phyloP scores from a whole-genome alignment of 2,797 vertebrate genomes.

The Diceros bicornis region DNA sequence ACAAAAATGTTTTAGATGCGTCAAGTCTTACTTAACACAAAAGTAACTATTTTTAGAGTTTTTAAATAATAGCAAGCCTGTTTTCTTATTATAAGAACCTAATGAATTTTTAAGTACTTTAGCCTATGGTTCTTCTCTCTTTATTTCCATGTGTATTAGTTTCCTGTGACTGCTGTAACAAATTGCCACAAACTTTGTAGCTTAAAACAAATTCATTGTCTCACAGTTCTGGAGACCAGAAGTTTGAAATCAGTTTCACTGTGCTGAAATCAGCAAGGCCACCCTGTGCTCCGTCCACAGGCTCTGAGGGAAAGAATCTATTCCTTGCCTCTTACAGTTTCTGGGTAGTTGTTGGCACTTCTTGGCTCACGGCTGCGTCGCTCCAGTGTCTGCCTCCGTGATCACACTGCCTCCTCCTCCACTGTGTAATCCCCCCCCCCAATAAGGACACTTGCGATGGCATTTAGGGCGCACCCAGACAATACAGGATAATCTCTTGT shows the following conservation, averaged over 20 bases:
- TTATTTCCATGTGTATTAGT: not conserved
- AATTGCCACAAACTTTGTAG: not conserved
- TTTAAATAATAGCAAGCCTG: not conserved
- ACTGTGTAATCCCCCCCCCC: not conserved
- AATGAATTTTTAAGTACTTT: not conserved
- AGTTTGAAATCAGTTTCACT: not conserved
- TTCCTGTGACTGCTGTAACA: not conserved
- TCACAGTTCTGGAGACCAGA: not conserved
- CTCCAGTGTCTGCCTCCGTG: not conserved
- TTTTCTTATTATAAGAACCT: slow-evolving; percentile 19
- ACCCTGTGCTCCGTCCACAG: not conserved
- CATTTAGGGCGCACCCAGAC: not conserved
- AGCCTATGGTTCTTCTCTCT: not conserved
- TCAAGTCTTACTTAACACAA: slow-evolving; percentile 39
- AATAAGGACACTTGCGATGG: not conserved
- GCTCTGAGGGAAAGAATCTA: not conserved
- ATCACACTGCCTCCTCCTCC: not conserved
- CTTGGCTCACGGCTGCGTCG: not conserved
- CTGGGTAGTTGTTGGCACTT: not conserved
- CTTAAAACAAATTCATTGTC: not conserved
- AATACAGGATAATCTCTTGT: not conserved
- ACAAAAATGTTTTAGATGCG: slow-evolving; percentile 17
- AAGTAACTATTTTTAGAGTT: not conserved
- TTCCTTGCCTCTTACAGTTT: not conserved
- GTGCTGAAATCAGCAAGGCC: not conserved